These are phyloP conservation scores for Stenolophus ochropezus DNA, from an alignment of 2,888 invertebrate genomes.

Conservation along the genomic window DNA sequence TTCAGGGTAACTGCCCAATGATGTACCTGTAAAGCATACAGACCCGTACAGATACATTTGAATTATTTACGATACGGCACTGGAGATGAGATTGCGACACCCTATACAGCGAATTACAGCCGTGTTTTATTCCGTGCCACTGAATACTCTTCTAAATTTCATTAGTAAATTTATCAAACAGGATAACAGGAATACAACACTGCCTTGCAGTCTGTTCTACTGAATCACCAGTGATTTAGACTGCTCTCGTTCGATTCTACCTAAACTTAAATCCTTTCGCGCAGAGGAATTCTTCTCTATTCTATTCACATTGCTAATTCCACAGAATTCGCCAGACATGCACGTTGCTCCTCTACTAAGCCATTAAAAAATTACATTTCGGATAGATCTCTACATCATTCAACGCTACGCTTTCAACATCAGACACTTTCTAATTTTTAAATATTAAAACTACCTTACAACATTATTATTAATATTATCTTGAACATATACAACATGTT, in stretches of 20 bases:
- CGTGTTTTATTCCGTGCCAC: conserved; percentile 11
- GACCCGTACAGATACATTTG: conserved; percentile 2
- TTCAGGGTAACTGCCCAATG: neutral
- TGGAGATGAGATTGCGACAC: conserved; percentile 13
- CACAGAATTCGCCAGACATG: neutral
- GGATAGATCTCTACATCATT: neutral
- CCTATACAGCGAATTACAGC: conserved; percentile 14
- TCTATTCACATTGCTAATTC: neutral
- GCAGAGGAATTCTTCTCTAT: neutral
- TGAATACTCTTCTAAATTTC: conserved; percentile 14
- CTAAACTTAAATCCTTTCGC: neutral
- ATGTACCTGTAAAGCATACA: neutral
- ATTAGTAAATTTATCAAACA: neutral
- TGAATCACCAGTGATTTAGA: neutral
- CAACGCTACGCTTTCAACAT: no score
- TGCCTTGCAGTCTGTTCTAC: neutral
- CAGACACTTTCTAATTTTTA: no score
- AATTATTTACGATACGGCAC: conserved; percentile 28
- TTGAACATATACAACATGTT: no score
- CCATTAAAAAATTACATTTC: neutral
- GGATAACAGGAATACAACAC: neutral
- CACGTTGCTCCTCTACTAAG: neutral
- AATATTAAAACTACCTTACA: no score
- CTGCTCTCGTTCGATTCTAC: neutral
- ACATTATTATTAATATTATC: no score